Conservation (phyloP, 2,113 vertebrate genomes). For the Stegostoma tigrinum region DNA sequence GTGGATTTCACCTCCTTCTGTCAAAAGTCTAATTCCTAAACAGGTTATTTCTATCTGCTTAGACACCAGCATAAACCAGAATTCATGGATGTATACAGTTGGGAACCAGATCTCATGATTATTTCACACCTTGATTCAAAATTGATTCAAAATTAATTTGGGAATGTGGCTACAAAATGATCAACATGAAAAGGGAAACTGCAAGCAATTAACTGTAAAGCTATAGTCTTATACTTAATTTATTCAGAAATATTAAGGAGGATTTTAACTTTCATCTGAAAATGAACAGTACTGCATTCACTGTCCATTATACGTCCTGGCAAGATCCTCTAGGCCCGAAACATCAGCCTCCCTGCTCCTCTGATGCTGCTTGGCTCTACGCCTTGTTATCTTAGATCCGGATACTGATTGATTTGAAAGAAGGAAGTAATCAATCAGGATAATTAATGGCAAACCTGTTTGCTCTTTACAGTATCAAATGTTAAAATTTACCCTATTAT, state of each 20-base stretch:
- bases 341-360: too few species aligned
- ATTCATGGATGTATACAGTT: background rate
- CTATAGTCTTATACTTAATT: background rate
- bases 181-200: background rate
- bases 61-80: background rate
- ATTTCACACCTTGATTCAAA: background rate
- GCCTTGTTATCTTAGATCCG: too few species aligned
- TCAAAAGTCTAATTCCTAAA: background rate
- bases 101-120: background rate
- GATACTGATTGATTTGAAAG: background rate
- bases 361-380: too few species aligned
- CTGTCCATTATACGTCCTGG: background rate
- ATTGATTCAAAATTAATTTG: constrained; percentile 22
- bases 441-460: background rate
- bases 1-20: background rate
- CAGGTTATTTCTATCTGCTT: background rate
- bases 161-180: background rate
- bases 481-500: background rate
- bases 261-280: background rate
- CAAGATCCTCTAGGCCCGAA: too few species aligned
- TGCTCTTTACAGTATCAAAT: too few species aligned
- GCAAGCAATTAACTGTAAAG: background rate
- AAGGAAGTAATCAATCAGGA: background rate
- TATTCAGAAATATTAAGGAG: background rate
- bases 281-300: background rate